phyloP scores from a whole-genome alignment of 1,140 invertebrate species.

The Lasaia peninsularis region DNA sequence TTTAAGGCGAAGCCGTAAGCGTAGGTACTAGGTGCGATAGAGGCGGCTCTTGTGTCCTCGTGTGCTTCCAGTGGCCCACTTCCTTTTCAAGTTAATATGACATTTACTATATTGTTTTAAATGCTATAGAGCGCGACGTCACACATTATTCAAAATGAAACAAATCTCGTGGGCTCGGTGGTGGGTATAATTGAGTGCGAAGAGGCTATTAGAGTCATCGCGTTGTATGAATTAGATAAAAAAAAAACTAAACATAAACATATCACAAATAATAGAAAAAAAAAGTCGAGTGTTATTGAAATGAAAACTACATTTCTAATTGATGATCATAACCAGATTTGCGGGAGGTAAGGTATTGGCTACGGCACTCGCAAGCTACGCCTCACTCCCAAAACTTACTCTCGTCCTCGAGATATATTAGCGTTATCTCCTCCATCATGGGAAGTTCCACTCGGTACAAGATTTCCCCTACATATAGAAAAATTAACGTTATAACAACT shows the following conservation, averaged over 20 bases:
- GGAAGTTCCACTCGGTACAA: conserved; percentile 93
- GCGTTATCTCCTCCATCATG: conserved; percentile 92
- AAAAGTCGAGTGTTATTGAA: conserved; percentile 77
- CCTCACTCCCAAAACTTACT: conserved; percentile 79
- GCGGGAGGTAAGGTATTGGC: conserved; percentile 77
- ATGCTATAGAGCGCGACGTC: conserved; percentile 35
- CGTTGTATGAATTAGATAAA: conserved; percentile 57
- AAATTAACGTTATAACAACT: conserved; percentile 77
- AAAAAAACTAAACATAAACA: conserved; percentile 52
- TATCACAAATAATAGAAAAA: conserved; percentile 50
- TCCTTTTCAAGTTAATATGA: conserved; percentile 34
- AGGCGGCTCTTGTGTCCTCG: conserved; percentile 53
- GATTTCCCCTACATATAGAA: conserved; percentile 88
- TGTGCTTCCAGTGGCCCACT: conserved; percentile 65
- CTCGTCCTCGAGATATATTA: conserved; percentile 90
- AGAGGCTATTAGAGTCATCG: conserved; percentile 65
- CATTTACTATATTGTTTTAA: conserved; percentile 24
- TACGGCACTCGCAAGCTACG: conserved; percentile 79
- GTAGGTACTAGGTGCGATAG: conserved; percentile 36
- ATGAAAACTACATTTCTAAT: conserved; percentile 78
- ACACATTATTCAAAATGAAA: conserved; percentile 29
- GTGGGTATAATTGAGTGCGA: conserved; percentile 54
- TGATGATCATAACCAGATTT: conserved; percentile 79
- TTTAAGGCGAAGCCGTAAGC: conserved; percentile 28
- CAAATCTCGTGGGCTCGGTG: conserved; percentile 51